phyloP scores from a whole-genome alignment of 2,113 vertebrate genomes.

The Porphyrio hochstetteri region DNA sequence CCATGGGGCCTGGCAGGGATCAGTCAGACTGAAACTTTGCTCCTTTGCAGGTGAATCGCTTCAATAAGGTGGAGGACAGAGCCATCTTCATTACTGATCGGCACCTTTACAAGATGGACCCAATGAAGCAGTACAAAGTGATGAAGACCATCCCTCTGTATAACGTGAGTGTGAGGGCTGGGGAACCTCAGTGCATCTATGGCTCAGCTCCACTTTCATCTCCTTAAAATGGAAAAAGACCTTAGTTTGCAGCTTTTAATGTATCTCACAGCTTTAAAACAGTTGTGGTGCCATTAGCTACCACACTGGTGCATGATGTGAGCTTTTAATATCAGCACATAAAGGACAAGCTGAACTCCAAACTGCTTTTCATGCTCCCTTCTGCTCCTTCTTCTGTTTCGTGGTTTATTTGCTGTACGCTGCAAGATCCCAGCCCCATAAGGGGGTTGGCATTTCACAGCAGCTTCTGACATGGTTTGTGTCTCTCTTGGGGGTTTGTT shows the following conservation, averaged over 20 bases:
- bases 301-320: not conserved
- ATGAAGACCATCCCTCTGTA: constrained; percentile 98
- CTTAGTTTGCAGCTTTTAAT: not conserved
- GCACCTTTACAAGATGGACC: constrained; percentile 98
- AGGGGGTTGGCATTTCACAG: not conserved
- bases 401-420: not conserved
- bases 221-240: not conserved
- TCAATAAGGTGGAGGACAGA: constrained; percentile 92
- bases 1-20: not conserved
- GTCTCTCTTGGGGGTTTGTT: not conserved
- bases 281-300: not conserved
- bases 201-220: not conserved
- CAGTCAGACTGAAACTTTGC: not conserved
- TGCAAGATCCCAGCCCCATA: not conserved
- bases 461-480: not conserved
- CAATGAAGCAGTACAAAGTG: constrained; percentile 91
- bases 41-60: constrained; percentile 90
- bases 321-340: not conserved
- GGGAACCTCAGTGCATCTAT: not conserved
- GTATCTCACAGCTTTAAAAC: not conserved
- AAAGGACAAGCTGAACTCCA: not conserved
- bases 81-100: constrained; percentile 95
- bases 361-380: not conserved
- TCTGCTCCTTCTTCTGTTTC: not conserved
- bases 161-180: constrained; percentile 79